A percentile compares a stretch with the other conserved stretches of the same genome.
Evolutionary conservation across 2,888 invertebrate genomes (phyloP).

Genomic region (Eremobia ochroleuca): DNA sequence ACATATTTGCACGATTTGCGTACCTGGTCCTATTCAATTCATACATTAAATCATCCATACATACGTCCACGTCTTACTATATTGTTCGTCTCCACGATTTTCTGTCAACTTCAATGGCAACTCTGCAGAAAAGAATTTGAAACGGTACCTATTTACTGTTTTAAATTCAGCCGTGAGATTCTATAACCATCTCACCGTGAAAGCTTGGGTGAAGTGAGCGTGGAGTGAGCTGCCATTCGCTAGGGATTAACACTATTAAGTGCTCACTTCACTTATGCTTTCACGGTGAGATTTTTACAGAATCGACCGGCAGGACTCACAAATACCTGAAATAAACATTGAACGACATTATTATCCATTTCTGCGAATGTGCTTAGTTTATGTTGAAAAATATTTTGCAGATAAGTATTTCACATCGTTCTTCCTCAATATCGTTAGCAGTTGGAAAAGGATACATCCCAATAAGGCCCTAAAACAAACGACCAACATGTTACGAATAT

Average conservation of each 20-base stretch:
- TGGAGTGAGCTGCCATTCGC: no score
- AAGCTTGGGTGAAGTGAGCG: no score
- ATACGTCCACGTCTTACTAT: slow-evolving; percentile 21
- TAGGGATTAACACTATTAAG: no score
- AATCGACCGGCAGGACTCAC: background rate
- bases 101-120: slow-evolving; percentile 35
- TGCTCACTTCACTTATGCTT: no score
- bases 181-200: no score
- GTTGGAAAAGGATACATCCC: slow-evolving; percentile 25
- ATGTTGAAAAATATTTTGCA: background rate
- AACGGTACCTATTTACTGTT: background rate
- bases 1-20: slow-evolving; percentile 26
- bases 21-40: slow-evolving; percentile 16
- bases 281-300: no score
- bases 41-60: slow-evolving; percentile 7
- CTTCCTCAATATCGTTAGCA: slow-evolving; percentile 14
- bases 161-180: no score
- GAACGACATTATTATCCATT: background rate
- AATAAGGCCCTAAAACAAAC: slow-evolving; percentile 6
- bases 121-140: slow-evolving; percentile 18
- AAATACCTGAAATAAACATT: slow-evolving; percentile 4
- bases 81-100: slow-evolving; percentile 56
- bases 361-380: background rate
- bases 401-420: background rate
- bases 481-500: slow-evolving; percentile 33